Evolutionary conservation across 2,113 vertebrate species (phyloP), one percentile per base, ranked within the genome.

Genomic region (Felis catus): DNA sequence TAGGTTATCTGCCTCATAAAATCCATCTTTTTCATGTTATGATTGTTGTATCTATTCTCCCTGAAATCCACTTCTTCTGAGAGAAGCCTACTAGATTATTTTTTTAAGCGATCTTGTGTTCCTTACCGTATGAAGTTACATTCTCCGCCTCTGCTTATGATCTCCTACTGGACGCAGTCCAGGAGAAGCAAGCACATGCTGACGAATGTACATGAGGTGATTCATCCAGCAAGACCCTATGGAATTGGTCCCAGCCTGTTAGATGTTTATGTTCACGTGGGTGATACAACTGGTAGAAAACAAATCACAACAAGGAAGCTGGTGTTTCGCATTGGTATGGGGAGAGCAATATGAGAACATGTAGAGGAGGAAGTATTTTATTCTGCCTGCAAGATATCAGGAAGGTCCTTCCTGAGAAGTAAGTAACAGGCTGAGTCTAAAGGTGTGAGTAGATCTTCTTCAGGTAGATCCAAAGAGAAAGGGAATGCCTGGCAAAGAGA

Each of bases 301-400:
- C 15, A 27, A 31, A 36, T 45, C 86, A 63, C 29, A 41, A 4
- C 12, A 39, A 31, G 16, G 31, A 73, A 61, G 29, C 68, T 71
- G 12, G 31, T 25, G 2, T 45, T 65, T 31, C 0, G 0, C 15
- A 27, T 31, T 31, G 9, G 10, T 5, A 31, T 70, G 27, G 15
- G n/a, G 9, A 33, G 18, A 58, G 41, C 70, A 48, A 11, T 16
- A 29, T 36, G 55, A 93, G 45, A 85, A 65, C 16, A 19, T 9
- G 23, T 12, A 4, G 33, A 45, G 41, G 14, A 45, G 19, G 25
- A 63, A 2, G 39, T 14, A 36, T 74, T 85, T 74, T 33, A 65
- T 10, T 45, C 53, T 33, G 15, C 9, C n/a, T 70, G 36, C 3
- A 29, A 78, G 51, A 11, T 39, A 39, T 8, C 13, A 71, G 21